Percentiles rank a stretch among this genome's conserved stretches.
These are phyloP conservation scores for Nycticryphes semicollaris DNA, from an alignment of 2,113 vertebrate species.

Conservation along the genomic window DNA sequence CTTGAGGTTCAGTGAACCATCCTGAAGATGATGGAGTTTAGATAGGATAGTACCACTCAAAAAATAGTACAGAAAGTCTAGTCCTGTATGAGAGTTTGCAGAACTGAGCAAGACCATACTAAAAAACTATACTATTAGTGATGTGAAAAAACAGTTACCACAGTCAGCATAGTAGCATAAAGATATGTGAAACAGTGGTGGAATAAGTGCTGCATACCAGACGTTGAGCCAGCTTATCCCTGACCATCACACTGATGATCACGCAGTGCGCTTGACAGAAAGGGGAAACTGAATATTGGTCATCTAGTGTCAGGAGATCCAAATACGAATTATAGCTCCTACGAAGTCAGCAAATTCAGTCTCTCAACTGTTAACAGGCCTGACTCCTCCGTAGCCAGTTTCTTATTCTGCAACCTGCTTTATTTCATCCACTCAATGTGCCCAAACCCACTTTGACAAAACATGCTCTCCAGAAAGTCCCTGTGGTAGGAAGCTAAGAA, in stretches of 20 bases:
- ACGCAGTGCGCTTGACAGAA: neutral
- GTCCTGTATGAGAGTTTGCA: neutral
- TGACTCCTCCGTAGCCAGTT: rapidly evolving
- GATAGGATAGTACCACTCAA: rapidly evolving
- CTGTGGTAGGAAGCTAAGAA: neutral
- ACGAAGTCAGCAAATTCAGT: neutral
- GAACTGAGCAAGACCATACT: neutral
- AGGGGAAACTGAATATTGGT: neutral
- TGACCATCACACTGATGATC: neutral
- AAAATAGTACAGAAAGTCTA: neutral
- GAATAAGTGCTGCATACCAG: neutral
- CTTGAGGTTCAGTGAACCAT: neutral
- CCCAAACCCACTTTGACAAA: neutral
- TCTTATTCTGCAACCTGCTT: neutral
- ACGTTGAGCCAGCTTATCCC: neutral
- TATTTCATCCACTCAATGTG: neutral
- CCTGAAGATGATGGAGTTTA: neutral
- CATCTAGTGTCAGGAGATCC: neutral
- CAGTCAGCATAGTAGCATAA: neutral
- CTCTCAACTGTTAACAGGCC: neutral
- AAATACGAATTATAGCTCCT: neutral
- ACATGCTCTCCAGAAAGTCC: neutral
- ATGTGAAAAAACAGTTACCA: neutral
- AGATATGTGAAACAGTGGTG: neutral
- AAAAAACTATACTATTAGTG: neutral